Evolutionary conservation across 2,113 vertebrate species (phyloP).

Genomic region (Aleadryas rufinucha): DNA sequence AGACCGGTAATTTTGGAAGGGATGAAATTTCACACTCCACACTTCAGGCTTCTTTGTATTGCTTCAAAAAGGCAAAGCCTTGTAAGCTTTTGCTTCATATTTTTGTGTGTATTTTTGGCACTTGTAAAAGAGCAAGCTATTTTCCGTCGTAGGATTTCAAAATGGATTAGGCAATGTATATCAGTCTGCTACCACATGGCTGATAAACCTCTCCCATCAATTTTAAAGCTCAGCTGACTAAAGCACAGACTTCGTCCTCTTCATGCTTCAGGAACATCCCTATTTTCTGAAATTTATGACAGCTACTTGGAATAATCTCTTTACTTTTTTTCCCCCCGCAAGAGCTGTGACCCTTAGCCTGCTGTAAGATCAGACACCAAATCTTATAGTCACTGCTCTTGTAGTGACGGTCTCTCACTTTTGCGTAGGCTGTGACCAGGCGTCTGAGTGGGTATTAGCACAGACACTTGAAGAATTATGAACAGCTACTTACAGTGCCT

Average conservation of each 20-base stretch:
- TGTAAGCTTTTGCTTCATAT: slow-evolving; percentile 3
- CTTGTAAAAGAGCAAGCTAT: slow-evolving; percentile 11
- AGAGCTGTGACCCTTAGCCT: background rate
- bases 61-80: background rate
- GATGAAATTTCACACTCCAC: background rate
- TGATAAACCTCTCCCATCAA: slow-evolving; percentile 17
- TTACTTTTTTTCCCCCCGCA: background rate
- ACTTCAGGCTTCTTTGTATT: background rate
- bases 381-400: background rate
- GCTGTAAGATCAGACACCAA: background rate
- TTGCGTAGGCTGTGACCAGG: background rate
- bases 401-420: background rate
- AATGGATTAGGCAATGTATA: slow-evolving; percentile 38
- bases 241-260: slow-evolving; percentile 6
- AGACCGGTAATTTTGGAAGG: background rate
- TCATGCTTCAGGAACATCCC: background rate
- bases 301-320: slow-evolving; percentile 13
- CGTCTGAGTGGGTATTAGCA: background rate
- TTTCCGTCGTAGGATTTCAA: slow-evolving; percentile 8
- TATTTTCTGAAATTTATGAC: slow-evolving; percentile 5
- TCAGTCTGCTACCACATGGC: slow-evolving; percentile 22
- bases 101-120: slow-evolving; percentile 15
- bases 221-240: slow-evolving; percentile 8
- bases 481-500: background rate
- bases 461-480: background rate